A percentile compares a stretch with the other conserved stretches of the same genome.
Conservation (phyloP, 2,797 vertebrate genomes). For the Centropyge bicolor region DNA sequence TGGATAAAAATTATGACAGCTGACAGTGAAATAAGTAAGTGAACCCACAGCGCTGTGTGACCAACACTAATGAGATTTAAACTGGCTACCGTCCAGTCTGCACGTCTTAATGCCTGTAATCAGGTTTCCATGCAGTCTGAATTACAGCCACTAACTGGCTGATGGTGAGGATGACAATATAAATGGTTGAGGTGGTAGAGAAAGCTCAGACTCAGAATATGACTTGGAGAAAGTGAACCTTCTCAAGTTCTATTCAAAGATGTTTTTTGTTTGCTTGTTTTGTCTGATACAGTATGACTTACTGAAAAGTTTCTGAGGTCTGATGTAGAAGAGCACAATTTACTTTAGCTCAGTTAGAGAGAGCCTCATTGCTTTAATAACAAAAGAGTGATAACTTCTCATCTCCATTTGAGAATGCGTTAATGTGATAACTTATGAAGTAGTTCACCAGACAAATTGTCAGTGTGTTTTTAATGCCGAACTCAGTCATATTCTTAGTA, state of each 20-base stretch:
- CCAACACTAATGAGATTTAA: slow-evolving; percentile 14
- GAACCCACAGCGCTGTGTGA: neutral
- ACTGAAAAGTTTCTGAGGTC: neutral
- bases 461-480: neutral
- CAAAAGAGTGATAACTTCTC: neutral
- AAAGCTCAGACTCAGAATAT: neutral
- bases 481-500: neutral
- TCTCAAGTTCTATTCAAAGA: neutral
- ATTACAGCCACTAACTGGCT: neutral
- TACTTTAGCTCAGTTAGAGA: neutral
- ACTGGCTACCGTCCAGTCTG: slow-evolving; percentile 25
- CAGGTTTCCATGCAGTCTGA: slow-evolving; percentile 11
- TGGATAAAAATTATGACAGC: neutral
- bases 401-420: neutral
- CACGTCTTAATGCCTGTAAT: slow-evolving; percentile 16
- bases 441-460: neutral
- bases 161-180: neutral
- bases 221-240: neutral
- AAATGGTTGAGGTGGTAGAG: neutral
- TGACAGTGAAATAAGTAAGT: neutral
- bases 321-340: neutral
- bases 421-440: neutral
- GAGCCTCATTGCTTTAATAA: neutral
- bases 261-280: neutral
- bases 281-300: no score